Evolutionary conservation across 2,888 invertebrate genomes (phyloP), one percentile per base, ranked within the genome.

Genomic region (Erebia epiphron): DNA sequence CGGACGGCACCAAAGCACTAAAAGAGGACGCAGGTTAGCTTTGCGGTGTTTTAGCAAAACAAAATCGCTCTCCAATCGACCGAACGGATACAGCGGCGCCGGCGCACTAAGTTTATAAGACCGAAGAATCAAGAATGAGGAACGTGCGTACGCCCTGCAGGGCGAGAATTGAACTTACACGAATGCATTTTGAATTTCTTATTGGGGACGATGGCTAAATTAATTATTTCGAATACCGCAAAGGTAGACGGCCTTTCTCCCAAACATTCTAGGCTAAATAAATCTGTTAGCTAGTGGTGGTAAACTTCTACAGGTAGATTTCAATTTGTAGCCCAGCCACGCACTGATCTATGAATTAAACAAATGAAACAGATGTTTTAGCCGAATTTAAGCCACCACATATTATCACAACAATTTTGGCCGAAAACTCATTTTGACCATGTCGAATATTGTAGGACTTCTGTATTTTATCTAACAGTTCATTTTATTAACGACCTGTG

Each of bases 21-120:
- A 71, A 46, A 43, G 54, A 68, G 21, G 67, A 73, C 43, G 72
- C 67, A 64, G 64, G 66, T 62, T 69, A 67, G 70, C 68, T 71
- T 70, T 79, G 83, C 84, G 80, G 77, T 82, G 79, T 81, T 80
- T 86, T 86, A 79, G 84, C 80, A 76, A 79, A 78, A 79, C 80
- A 80, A 80, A 76, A 76, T 75, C 81, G 82, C 82, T 79, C 83
- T 79, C 78, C 82, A 82, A 83, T 85, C 90, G 91, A 84, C 89
- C 91, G 90, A 83, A 84, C 90, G 79, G 84, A 86, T 78, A 82
- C 87, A 84, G 85, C 83, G 85, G 84, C 90, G 86, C 85, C 79
- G 75, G 86, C 88, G 88, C 86, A 92, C 92, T 92, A 77, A 68
- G 70, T 69, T 67, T 41, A 62, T 62, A 52, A 67, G 16, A 41